Base-by-base conservation (phyloP, 2,888 invertebrate species). In the Marronus borbonicus region DNA sequence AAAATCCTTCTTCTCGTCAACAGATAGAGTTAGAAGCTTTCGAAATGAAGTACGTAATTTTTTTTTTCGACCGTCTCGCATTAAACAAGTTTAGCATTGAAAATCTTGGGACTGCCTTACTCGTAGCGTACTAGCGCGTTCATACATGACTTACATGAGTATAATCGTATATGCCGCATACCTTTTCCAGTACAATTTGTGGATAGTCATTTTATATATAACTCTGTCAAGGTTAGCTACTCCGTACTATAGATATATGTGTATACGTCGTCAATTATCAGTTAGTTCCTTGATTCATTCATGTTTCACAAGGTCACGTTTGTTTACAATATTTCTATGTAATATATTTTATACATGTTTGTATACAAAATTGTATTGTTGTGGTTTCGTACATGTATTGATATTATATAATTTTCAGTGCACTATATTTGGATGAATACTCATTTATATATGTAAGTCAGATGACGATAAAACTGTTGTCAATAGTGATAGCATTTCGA, bases 201-300 rank as follows among this genome's bases (percentile, higher is more conserved):
- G 72, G 12, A 39, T 72, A 72, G 72, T 72, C 60, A 72, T 20
- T 44, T 36, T 72, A 72, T 72, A 17, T 72, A 39, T 72, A 72
- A 72, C 72, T 58, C 58, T 17, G 72, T 72, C 72, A 72, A 72
- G 72, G 72, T 72, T 72, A 72, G 55, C 72, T 58, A 72, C 58
- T 72, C 58, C 36, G n/a, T 66, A 66, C 31, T 58, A 72, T 39
- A 72, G 58, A 72, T 69, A 68, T 58, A 60, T 65, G 50, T 69
- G 58, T 58, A 60, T 65, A 31, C 31, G 17, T 8, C 17, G 76
- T 50, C 76, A 76, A 76, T 76, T 76, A 76, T 76, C 60, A 76
- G 76, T 76, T 76, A 76, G 76, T 76, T 76, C 76, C 69, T 69
- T 76, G 76, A 68, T 76, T 76, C 76, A 76, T 76, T 76, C 76